A percentile compares a stretch with the other conserved stretches of the same genome.
phyloP scores from a whole-genome alignment of 2,888 invertebrate genomes.

The Brassicogethes aeneus region DNA sequence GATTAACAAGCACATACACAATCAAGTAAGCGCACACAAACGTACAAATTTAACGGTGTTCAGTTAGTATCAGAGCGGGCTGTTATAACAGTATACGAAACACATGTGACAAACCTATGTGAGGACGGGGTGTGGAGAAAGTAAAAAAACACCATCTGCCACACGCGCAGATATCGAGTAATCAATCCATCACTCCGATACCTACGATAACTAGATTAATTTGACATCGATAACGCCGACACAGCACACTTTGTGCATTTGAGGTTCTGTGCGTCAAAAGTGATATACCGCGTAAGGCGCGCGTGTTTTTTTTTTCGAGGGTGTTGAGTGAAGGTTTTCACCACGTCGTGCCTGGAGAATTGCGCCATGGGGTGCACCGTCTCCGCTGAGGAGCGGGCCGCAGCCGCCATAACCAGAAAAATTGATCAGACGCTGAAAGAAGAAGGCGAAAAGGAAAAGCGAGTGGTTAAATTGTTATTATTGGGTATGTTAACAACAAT shows the following conservation, averaged over 20 bases:
- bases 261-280: background rate
- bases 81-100: too few relatives aligned
- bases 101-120: too few relatives aligned
- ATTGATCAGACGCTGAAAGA: conserved; percentile 98
- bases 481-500: conserved; percentile 65
- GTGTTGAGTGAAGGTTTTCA: conserved; percentile 12
- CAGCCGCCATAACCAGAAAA: conserved; percentile 93
- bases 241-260: background rate
- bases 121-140: conserved; percentile 5
- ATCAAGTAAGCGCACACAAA: too few relatives aligned
- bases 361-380: conserved; percentile 93
- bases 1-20: too few relatives aligned
- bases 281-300: too few relatives aligned
- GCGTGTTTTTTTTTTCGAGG: background rate
- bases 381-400: conserved; percentile 98
- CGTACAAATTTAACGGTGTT: too few relatives aligned
- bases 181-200: too few relatives aligned
- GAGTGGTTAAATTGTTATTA: conserved; percentile 96
- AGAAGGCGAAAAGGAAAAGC: conserved; percentile 96
- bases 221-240: too few relatives aligned
- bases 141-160: conserved; percentile 10
- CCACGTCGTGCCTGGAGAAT: conserved; percentile 35
- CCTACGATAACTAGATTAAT: too few relatives aligned
- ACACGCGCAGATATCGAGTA: too few relatives aligned
- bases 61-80: too few relatives aligned